A percentile compares a stretch with the other conserved stretches of the same genome.
These are phyloP conservation scores for Canis aureus DNA, from an alignment of 2,113 vertebrate species.

Conservation along the genomic window DNA sequence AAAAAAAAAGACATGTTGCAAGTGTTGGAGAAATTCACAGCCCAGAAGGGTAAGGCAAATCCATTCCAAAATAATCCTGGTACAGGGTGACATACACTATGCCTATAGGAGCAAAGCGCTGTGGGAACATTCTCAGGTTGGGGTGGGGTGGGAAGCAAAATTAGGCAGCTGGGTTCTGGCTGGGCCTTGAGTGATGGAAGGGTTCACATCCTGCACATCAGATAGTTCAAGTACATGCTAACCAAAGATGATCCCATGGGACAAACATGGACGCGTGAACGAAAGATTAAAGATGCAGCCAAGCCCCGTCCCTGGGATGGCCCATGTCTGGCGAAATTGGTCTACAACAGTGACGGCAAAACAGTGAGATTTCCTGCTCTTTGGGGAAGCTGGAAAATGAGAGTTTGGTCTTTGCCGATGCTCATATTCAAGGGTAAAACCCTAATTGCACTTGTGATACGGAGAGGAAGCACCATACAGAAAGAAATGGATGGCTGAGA, in stretches of 20 bases:
- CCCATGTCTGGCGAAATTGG: neutral
- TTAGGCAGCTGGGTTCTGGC: neutral
- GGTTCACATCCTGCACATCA: neutral
- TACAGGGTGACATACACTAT: neutral
- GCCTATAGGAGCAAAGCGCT: neutral
- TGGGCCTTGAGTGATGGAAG: neutral
- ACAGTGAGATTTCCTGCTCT: conserved; percentile 49
- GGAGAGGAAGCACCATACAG: conserved; percentile 59
- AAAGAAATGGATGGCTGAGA: conserved; percentile 81
- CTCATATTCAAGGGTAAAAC: conserved; percentile 25
- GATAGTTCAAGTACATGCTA: neutral
- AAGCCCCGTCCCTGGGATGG: conserved; percentile 60
- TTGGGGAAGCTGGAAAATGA: conserved; percentile 55
- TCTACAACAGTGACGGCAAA: neutral
- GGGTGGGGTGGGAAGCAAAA: neutral
- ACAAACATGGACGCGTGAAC: conserved; percentile 64
- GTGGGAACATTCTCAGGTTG: neutral
- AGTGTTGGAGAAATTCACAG: conserved; percentile 27
- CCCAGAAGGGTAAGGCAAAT: neutral
- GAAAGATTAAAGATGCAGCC: conserved; percentile 70
- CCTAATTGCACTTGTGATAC: conserved; percentile 45
- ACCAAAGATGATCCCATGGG: conserved; percentile 58
- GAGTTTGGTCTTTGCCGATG: conserved; percentile 32
- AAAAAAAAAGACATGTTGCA: neutral
- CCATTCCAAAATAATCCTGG: neutral